Evolutionary conservation across 2,797 vertebrate species (phyloP), one percentile per base, ranked within the genome.

Genomic region (Intellagama lesueurii): DNA sequence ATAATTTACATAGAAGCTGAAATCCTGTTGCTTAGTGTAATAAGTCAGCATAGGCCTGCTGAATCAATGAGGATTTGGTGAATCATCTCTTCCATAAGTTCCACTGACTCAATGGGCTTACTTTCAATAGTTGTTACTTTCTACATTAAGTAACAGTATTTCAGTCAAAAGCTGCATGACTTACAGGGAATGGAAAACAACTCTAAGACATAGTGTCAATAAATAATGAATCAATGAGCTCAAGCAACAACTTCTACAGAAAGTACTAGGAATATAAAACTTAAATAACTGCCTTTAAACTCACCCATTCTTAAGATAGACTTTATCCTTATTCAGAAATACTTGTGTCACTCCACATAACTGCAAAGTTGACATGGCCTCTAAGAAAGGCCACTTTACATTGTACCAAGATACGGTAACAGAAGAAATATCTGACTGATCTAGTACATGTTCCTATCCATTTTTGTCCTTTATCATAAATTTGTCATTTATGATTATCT

Each of bases 331-430:
- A 75, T 94, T 91, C 92, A 96, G 95, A 76, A 97, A 91, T 28
- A 98, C 92, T 4, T 96, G 98, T 4, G 66, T 96, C 93, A 98
- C 96, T 56, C 98, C 97, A n/a, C 97, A 97, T 24, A 99, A 90
- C 72, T 98, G 97, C 85, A 99, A 85, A 80, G 95, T 96, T 86
- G 96, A 96, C 90, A 99, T 89, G 0, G 94, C 73, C 14, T 95
- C 92, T 70, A 98, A 95, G 87, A 56, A 69, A 0, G 97, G 97
- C 96, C 97, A 98, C 12, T 9, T 22, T 87, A 92, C 93, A 92
- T 94, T 92, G 26, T 93, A 94, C 98, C 98, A 99, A 92, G 91
- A 89, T 30, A 98, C 5, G 5, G 96, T 97, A 92, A 98, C 89
- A 66, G 97, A 97, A n/a, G 90, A 97, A 47, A 97, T 89, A 0